Base-by-base conservation (phyloP, 2,797 vertebrate genomes). In the Cheracebus regulus region DNA sequence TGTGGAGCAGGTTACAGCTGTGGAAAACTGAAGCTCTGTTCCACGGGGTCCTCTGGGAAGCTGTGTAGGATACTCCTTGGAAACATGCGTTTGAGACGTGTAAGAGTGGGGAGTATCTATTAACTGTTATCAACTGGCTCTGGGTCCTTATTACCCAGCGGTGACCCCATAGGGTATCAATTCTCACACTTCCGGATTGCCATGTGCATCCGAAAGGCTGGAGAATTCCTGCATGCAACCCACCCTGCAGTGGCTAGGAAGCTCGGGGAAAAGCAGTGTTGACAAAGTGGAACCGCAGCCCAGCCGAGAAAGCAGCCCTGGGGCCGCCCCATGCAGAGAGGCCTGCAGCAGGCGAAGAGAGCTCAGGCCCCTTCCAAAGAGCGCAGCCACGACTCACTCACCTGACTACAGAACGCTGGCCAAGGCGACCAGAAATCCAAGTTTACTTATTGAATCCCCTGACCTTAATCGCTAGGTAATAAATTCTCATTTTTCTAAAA, bases 401-500 rank as follows among this genome's bases (percentile, higher is more conserved):
- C 61, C 52, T 64, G 15, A 85, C 70, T 48, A 39, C 8, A 88
- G 80, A 81, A 94, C 50, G 7, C 30, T 44, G n/a, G 33, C 73
- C 73, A 46, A 15, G 24, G n/a, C 41, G 67, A 14, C 76, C 82
- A 86, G 50, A 85, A 97, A 83, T 39, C 22, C 58, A 70, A 39
- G 88, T 61, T 75, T 83, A 61, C 93, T 41, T 30, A 13, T 85
- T 83, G 95, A 91, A 72, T 83, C 67, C 20, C 41, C 92, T 89
- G 30, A 61, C 57, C 46, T 79, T 83, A 28, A 70, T 92, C n/a
- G 90, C 64, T 75, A 41, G n/a, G 48, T 70, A 94, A 86, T 41
- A 61, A 93, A 73, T 73, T 81, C 41, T 72, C 30, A 44, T 75
- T 89, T 73, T 76, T 50, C 48, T 67, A 73, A 26, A 93, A 80